A percentile compares a stretch with the other conserved stretches of the same genome.
These are phyloP conservation scores for Boloria euphrosyne DNA, from an alignment of 2,888 invertebrate species.

Conservation along the genomic window DNA sequence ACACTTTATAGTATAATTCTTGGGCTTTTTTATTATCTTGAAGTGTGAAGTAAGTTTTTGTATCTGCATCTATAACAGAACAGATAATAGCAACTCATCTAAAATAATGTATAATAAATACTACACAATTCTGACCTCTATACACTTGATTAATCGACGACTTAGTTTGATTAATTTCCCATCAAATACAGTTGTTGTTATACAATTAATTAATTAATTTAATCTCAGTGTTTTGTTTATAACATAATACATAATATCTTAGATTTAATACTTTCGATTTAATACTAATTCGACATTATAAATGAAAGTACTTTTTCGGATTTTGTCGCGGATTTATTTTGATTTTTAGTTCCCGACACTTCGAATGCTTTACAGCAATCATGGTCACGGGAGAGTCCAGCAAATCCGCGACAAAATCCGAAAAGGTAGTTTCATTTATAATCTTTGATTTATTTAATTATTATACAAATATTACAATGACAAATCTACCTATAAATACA, in stretches of 20 bases:
- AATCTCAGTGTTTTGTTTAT: neutral
- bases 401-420: too few relatives aligned
- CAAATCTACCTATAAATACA: neutral
- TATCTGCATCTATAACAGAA: neutral
- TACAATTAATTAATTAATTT: slow-evolving; percentile 11
- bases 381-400: too few relatives aligned
- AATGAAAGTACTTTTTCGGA: too few relatives aligned
- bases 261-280: too few relatives aligned
- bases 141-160: slow-evolving; percentile 14
- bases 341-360: too few relatives aligned
- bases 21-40: neutral
- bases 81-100: neutral
- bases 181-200: slow-evolving; percentile 17
- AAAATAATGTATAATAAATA: slow-evolving; percentile 7
- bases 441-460: neutral
- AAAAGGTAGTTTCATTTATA: too few relatives aligned
- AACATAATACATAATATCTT: too few relatives aligned
- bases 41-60: neutral
- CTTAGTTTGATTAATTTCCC: slow-evolving; percentile 17
- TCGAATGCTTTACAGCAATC: too few relatives aligned
- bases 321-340: too few relatives aligned
- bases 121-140: neutral
- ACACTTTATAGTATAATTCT: neutral
- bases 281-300: too few relatives aligned
- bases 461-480: neutral